phyloP scores from a whole-genome alignment of 2,113 vertebrate species.

The Neotoma lepida region DNA sequence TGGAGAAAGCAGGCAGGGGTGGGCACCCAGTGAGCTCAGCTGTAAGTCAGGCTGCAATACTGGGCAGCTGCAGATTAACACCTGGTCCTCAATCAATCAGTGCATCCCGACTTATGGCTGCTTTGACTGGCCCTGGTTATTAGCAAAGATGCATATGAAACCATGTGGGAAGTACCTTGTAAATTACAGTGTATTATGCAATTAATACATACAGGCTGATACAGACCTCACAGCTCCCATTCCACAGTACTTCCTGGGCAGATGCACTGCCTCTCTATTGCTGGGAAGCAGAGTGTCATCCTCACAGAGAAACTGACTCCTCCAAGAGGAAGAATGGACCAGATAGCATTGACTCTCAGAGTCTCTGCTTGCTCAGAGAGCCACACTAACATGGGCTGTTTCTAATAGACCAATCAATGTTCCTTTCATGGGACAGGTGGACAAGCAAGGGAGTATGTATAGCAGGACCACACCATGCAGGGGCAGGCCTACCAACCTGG shows the following conservation, averaged over 20 bases:
- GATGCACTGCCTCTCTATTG: neutral
- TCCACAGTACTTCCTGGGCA: rapidly evolving
- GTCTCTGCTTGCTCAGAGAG: neutral
- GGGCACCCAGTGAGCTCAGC: neutral
- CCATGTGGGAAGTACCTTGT: neutral
- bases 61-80: rapidly evolving
- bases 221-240: rapidly evolving
- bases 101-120: neutral
- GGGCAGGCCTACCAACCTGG: rapidly evolving
- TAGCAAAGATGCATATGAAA: neutral
- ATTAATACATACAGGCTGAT: neutral
- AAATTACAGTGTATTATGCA: rapidly evolving
- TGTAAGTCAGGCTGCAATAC: neutral
- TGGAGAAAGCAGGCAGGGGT: too few species aligned
- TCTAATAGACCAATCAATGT: neutral
- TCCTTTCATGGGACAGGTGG: neutral
- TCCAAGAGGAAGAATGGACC: rapidly evolving
- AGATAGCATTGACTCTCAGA: rapidly evolving
- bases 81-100: neutral
- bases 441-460: too few species aligned
- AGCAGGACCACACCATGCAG: neutral
- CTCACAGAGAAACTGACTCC: neutral
- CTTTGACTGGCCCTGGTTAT: neutral
- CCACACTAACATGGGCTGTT: too few species aligned
- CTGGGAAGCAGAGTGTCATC: neutral